Evolutionary conservation across 1,140 invertebrate species (phyloP), one percentile per base, ranked within the genome.

Genomic region (Drosophila bocqueti): DNA sequence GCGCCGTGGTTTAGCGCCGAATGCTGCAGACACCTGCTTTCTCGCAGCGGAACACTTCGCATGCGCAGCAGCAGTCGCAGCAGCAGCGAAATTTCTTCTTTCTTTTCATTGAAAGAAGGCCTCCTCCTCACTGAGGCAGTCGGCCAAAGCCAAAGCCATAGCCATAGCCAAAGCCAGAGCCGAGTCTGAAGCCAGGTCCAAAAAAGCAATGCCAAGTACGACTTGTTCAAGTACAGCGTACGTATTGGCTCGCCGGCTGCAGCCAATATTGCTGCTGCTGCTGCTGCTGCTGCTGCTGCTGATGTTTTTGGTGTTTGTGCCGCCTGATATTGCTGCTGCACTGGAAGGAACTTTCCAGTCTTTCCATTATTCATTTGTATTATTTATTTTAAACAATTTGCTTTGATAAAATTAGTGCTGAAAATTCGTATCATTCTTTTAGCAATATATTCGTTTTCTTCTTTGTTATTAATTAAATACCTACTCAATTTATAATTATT

Each of bases 11-110:
- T 93, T 86, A 92, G 81, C 85, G 81, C 86, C 86, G 92, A 93
- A 93, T 93, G 92, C 77, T 89, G 81, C 91, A 92, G 91, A 86
- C 92, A 93, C 92, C 92, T 93, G 92, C 92, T 93, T 93, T 91
- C 92, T 90, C 91, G 85, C 78, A 91, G 92, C 92, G 92, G 92
- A 93, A 92, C 89, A 93, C 92, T 92, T 92, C 91, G 91, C 91
- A 92, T 92, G 91, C 89, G 91, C 86, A 85, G 69, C 83, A 79
- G 63, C 86, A 80, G 59, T 43, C 18, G 49, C 74, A 45, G 34
- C 34, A 34, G 34, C 71, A 78, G 84, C 84, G 84, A 87, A 87
- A 87, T 87, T 87, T 87, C 80, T 72, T 73, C 68, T 72, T 85
- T 84, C 78, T 81, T 87, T 84, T 64, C 84, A 87, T 89, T 89